Evolutionary conservation across 2,888 invertebrate genomes (phyloP).

Genomic region (Drosophila setosimentum): DNA sequence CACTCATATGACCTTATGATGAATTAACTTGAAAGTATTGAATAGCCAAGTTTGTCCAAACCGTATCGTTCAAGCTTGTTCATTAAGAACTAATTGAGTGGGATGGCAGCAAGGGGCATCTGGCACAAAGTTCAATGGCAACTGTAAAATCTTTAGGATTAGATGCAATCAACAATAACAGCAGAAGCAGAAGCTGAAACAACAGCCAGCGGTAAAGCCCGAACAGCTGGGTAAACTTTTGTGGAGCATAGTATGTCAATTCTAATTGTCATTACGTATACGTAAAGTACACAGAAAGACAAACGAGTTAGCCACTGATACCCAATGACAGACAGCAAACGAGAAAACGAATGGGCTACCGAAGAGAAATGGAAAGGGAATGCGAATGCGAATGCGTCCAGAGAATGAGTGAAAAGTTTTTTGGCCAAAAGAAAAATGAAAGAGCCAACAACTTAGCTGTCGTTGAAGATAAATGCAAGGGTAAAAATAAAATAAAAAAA

Average conservation of each 20-base stretch:
- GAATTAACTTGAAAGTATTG: slow-evolving; percentile 51
- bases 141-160: slow-evolving; percentile 78
- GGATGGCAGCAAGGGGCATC: slow-evolving; percentile 9
- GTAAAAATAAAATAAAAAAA: slow-evolving; percentile 30
- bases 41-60: slow-evolving; percentile 24
- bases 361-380: slow-evolving; percentile 3
- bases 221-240: slow-evolving; percentile 65
- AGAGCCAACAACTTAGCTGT: slow-evolving; percentile 78
- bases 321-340: slow-evolving; percentile 69
- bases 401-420: slow-evolving; percentile 69
- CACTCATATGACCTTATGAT: background rate
- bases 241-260: slow-evolving; percentile 71
- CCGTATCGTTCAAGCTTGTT: slow-evolving; percentile 49
- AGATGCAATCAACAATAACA: slow-evolving; percentile 81
- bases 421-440: slow-evolving; percentile 77
- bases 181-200: slow-evolving; percentile 30
- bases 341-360: slow-evolving; percentile 51
- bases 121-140: slow-evolving; percentile 35
- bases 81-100: slow-evolving; percentile 63
- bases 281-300: slow-evolving; percentile 78
- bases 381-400: slow-evolving; percentile 11
- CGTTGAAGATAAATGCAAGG: slow-evolving; percentile 80
- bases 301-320: slow-evolving; percentile 80
- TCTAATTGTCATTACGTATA: slow-evolving; percentile 81
- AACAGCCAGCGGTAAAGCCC: slow-evolving; percentile 34